Evolutionary conservation across 2,113 vertebrate genomes (phyloP), one percentile per base, ranked within the genome.

Genomic region (Petrocephalus zakoni): DNA sequence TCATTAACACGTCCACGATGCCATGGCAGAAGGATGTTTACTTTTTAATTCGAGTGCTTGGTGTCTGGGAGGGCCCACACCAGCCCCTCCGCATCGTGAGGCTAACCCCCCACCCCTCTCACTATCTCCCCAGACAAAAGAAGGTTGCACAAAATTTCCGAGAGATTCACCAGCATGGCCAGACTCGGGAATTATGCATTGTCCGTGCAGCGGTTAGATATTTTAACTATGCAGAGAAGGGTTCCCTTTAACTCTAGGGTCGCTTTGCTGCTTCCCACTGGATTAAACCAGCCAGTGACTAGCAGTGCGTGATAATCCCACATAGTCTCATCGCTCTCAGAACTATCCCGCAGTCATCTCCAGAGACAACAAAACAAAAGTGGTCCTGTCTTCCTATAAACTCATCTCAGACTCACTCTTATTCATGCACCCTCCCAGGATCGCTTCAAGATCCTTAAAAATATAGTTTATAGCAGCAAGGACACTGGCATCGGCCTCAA

Each of bases 61-160:
- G 22, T 15, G 34, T 49, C 84, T 86, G 84, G 84, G 52, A 86
- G 22, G 29, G 8, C 61, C 61, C n/a, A 68, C n/a, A 22, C 84
- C 17, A 55, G 29, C 22, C n/a, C 55, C 84, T 85, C 49, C 29
- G 17, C 51, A 85, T 29, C 29, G 22, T 34, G 13, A 56, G 25
- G 75, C 29, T 19, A 42, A 10, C 72, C 15, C 84, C 49, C n/a
- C 51, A n/a, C 83, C 11, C 13, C 2, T n/a, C 0, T 15, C 2
- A 86, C n/a, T 25, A 15, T 86, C 52, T 21, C 15, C 15, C 29
- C 52, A 86, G 25, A 29, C 51, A 86, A 86, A 56, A 37, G 34
- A 78, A 78, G 49, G 84, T 86, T 56, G 55, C 29, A 56, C 25
- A 86, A 86, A 85, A 56, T 34, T 56, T 86, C 84, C 9, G 17